phyloP scores from a whole-genome alignment of 2,888 invertebrate species.

The Lasioglossum zephyrum region DNA sequence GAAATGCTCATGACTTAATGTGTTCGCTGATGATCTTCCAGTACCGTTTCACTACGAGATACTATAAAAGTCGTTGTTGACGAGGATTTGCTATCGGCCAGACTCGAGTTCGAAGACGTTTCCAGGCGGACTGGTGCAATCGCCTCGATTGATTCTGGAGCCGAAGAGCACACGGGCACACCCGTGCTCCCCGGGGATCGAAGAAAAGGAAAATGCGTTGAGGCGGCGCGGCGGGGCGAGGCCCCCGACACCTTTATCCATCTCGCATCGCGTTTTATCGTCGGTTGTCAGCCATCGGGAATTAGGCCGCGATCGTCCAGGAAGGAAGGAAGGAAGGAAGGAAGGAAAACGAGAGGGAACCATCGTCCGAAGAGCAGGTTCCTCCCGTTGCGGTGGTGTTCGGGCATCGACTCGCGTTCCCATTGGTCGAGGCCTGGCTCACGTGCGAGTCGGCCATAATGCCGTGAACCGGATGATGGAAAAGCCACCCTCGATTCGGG shows the following conservation, averaged over 20 bases:
- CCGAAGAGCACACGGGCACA: too few relatives aligned
- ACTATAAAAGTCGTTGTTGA: background rate
- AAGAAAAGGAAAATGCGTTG: background rate
- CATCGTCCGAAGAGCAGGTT: constrained; percentile 57
- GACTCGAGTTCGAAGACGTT: background rate
- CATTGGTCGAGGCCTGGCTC: constrained; percentile 62
- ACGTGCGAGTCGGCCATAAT: constrained; percentile 74
- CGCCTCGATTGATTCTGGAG: background rate
- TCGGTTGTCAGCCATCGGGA: constrained; percentile 27
- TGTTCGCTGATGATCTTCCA: too few relatives aligned
- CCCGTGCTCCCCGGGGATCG: background rate
- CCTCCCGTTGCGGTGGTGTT: constrained; percentile 31
- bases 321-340: constrained; percentile 37
- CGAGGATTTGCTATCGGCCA: background rate
- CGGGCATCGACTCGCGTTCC: constrained; percentile 57
- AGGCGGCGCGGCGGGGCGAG: background rate
- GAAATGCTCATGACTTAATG: too few relatives aligned
- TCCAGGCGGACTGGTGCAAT: background rate
- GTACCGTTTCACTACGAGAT: background rate
- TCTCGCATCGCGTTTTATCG: constrained; percentile 42
- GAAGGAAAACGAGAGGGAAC: constrained; percentile 48
- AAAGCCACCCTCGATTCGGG: constrained; percentile 74
- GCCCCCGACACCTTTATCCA: constrained; percentile 40
- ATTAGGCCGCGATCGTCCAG: constrained; percentile 29
- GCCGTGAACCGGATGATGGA: constrained; percentile 73